A percentile compares a stretch with the other conserved stretches of the same genome.
phyloP scores from a whole-genome alignment of 2,888 invertebrate genomes.

The Xylocampa areola region DNA sequence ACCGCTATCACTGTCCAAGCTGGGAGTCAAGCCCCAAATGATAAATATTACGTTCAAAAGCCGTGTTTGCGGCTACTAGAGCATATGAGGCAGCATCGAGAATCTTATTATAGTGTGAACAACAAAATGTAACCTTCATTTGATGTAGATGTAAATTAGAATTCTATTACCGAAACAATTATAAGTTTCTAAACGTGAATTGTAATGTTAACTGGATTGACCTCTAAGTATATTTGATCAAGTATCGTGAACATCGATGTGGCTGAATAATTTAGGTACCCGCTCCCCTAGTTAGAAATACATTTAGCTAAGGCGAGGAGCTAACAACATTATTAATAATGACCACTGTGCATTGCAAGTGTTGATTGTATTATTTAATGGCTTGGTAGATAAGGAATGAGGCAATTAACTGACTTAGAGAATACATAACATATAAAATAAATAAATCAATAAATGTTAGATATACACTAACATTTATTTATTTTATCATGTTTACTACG shows the following conservation, averaged over 20 bases:
- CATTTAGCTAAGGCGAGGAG: slow-evolving; percentile 8
- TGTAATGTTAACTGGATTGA: no score
- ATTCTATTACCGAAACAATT: no score
- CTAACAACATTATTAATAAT: slow-evolving; percentile 40
- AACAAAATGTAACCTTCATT: no score
- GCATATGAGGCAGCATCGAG: no score
- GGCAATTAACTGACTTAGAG: not conserved
- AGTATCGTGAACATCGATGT: slow-evolving; percentile 3
- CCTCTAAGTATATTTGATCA: not conserved
- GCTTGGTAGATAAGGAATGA: slow-evolving; percentile 16
- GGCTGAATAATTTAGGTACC: slow-evolving; percentile 25
- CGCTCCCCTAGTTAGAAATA: slow-evolving; percentile 10
- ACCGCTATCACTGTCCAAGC: no score
- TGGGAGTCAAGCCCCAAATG: no score
- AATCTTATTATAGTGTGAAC: no score
- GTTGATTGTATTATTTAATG: slow-evolving; percentile 34
- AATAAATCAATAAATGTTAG: not conserved
- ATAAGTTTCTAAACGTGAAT: not conserved
- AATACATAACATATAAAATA: not conserved
- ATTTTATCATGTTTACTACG: no score
- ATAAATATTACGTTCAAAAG: no score
- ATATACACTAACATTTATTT: no score
- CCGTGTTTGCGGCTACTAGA: no score
- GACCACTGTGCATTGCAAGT: slow-evolving; percentile 11
- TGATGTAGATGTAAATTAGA: no score